Conservation (phyloP, 2,113 vertebrate species). For the Mionectes macconnelli region DNA sequence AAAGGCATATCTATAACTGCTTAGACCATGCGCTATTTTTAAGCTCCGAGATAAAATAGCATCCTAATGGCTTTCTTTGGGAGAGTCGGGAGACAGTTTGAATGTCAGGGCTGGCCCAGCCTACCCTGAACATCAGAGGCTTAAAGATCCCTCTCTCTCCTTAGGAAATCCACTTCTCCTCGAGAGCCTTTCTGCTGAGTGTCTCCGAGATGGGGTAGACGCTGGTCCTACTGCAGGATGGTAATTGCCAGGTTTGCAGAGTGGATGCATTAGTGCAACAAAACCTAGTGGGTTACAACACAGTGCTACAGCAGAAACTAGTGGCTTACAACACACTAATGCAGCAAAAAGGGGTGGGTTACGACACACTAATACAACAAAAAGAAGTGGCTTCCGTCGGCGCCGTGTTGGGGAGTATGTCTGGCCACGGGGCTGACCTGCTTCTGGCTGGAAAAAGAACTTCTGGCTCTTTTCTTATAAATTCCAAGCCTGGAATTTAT, state of each 20-base stretch:
- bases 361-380: neutral
- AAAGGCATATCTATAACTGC: conserved; percentile 10
- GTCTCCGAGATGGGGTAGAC: fast-evolving
- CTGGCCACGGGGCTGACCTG: neutral
- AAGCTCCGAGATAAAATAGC: conserved; percentile 32
- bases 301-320: neutral
- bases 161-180: neutral
- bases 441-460: neutral
- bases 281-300: neutral
- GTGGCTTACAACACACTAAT: neutral
- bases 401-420: fast-evolving
- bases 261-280: neutral
- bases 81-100: fast-evolving
- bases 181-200: neutral
- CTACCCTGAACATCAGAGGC: neutral
- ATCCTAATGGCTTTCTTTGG: conserved; percentile 1
- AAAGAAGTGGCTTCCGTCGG: neutral
- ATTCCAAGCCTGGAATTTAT: neutral
- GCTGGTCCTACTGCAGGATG: neutral
- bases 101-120: conserved; percentile 24
- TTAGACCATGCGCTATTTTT: conserved; percentile 42
- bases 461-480: neutral
- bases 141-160: neutral
- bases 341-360: neutral
- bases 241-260: neutral